Base-by-base conservation (phyloP, 2,113 vertebrate species). In the Montifringilla adamsi region DNA sequence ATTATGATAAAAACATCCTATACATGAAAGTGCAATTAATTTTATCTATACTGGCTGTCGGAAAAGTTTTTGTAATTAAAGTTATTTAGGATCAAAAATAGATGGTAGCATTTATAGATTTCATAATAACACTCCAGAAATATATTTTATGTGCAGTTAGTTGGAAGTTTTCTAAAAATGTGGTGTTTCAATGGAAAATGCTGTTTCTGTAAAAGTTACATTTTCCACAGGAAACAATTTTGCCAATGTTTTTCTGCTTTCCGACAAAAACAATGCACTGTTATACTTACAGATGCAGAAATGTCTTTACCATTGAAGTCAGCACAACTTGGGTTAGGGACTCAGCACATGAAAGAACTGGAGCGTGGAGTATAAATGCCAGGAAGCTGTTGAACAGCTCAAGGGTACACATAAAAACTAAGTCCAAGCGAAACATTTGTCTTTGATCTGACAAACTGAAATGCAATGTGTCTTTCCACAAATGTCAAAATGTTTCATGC, bases 361-460 rank as follows among this genome's bases (percentile, higher is more conserved):
- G 49, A 92, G 52, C 24, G 1, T 56, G 37, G 66, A 76, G n/a
- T 13, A 69, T 69, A 82, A 91, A 83, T 62, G 58, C 63, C 93
- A 87, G 70, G 84, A 95, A 84, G 87, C 91, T 82, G 81, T 66
- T 79, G 81, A 93, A 27, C 81, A 89, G 87, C 93, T 88, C 67
- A 90, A 93, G 89, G 91, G 82, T 87, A 59, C 31, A 17, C 72
- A 66, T 88, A 27, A 90, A 88, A 96, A 94, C 56, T 28, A 75
- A 87, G 59, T 91, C 87, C 78, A 85, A 94, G 67, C 5, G 87
- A 91, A 94, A 90, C 59, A 89, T 91, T 96, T 77, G 86, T 12
- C 94, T 95, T 96, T 94, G 87, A 94, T 93, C 59, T 85, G 70
- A 63, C 74, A 88, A 91, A 87, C 50, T 58, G 28, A 89, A 95